These are phyloP conservation scores for Orthosia gothica DNA, from an alignment of 2,888 invertebrate genomes.

Conservation along the genomic window DNA sequence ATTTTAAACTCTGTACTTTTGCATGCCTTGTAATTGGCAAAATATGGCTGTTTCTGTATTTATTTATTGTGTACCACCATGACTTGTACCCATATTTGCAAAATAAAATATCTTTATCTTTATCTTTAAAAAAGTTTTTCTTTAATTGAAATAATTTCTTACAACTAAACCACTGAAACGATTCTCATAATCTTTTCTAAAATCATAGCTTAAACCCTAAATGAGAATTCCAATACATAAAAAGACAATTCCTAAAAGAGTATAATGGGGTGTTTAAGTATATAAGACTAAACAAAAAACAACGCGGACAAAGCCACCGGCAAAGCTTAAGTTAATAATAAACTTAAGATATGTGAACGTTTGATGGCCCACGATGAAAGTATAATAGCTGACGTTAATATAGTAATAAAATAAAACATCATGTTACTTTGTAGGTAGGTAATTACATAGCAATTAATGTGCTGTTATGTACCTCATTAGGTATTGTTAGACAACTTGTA, in stretches of 20 bases:
- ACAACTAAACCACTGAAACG: too few relatives aligned
- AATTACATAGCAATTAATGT: constrained; percentile 46
- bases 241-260: neutral
- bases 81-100: too few relatives aligned
- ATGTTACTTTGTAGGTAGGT: constrained; percentile 43
- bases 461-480: constrained; percentile 38
- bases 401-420: constrained; percentile 38
- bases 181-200: too few relatives aligned
- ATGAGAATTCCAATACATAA: neutral
- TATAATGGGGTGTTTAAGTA: neutral
- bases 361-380: constrained; percentile 44
- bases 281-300: neutral
- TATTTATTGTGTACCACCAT: too few relatives aligned
- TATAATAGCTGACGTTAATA: constrained; percentile 15
- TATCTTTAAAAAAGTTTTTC: too few relatives aligned
- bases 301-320: neutral
- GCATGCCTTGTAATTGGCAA: too few relatives aligned
- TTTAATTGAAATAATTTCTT: too few relatives aligned
- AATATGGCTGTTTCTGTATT: too few relatives aligned
- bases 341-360: constrained; percentile 23
- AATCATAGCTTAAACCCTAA: too few relatives aligned
- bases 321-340: constrained; percentile 11
- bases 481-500: constrained; percentile 30
- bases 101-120: too few relatives aligned
- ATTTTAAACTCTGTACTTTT: too few relatives aligned